Percentiles rank a stretch among this genome's conserved stretches.
Evolutionary conservation across 2,888 invertebrate genomes (phyloP).

Genomic region (Luperina nickerlii): DNA sequence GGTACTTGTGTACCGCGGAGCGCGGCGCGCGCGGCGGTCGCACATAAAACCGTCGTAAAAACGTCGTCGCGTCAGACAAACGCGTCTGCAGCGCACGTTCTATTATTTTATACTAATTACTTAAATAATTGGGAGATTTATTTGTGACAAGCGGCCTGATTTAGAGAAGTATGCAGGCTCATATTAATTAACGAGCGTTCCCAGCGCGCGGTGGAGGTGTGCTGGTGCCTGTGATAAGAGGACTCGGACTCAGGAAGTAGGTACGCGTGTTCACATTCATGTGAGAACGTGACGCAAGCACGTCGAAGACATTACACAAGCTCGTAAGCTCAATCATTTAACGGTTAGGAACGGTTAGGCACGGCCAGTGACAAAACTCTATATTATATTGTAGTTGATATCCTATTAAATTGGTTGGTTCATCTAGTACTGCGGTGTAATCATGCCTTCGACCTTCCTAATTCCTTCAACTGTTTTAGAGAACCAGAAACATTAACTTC

Average conservation of each 20-base stretch:
- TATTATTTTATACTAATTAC: constrained; percentile 51
- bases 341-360: neutral
- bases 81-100: neutral
- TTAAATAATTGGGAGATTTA: constrained; percentile 53
- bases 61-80: constrained; percentile 5
- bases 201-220: constrained; percentile 1
- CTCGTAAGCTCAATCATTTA: too few species aligned
- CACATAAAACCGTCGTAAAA: constrained; percentile 35
- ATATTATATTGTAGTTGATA: neutral
- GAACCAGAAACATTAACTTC: neutral
- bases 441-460: neutral
- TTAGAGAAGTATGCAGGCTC: constrained; percentile 38
- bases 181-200: constrained; percentile 51
- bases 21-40: neutral
- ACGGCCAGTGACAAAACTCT: neutral
- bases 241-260: neutral
- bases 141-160: constrained; percentile 57
- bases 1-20: too few species aligned
- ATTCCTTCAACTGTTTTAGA: neutral
- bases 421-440: neutral
- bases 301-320: neutral
- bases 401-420: neutral
- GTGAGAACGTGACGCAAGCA: neutral
- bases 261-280: neutral
- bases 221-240: neutral